Evolutionary conservation across 2,797 vertebrate species (phyloP).

Genomic region (Lemur catta): DNA sequence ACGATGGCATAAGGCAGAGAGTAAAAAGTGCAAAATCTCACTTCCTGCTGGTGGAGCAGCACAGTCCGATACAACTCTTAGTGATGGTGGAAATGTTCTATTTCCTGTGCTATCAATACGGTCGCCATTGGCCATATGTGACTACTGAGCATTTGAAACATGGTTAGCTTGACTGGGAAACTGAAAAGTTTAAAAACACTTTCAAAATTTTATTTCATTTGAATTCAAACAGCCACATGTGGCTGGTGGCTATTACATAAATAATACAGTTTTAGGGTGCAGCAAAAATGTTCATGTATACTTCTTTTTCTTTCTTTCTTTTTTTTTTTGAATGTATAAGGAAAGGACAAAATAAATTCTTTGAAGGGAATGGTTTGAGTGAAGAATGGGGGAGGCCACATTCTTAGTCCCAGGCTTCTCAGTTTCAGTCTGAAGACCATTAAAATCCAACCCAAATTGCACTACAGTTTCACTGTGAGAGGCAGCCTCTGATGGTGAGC

Average conservation of each 20-base stretch:
- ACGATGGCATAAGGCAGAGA: not conserved
- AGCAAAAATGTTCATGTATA: not conserved
- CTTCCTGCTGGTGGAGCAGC: not conserved
- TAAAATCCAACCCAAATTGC: conserved; percentile 30
- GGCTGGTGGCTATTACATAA: not conserved
- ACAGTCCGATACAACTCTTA: not conserved
- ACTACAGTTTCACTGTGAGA: not conserved
- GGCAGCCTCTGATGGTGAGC: not conserved
- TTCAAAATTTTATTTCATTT: conserved; percentile 2
- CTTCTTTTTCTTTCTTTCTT: not conserved
- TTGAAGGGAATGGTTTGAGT: not conserved
- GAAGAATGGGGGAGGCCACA: not conserved
- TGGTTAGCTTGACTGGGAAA: not conserved
- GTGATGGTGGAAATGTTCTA: not conserved
- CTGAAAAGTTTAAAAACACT: not conserved
- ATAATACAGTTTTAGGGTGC: not conserved
- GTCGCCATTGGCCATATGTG: too few relatives aligned
- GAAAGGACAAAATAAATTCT: not conserved
- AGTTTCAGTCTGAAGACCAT: conserved; percentile 25
- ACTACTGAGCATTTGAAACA: not conserved
- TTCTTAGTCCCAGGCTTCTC: not conserved
- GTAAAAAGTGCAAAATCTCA: not conserved
- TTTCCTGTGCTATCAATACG: not conserved
- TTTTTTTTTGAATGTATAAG: not conserved
- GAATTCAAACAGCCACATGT: not conserved